Evolutionary conservation across 2,113 vertebrate genomes (phyloP).

Genomic region (Malurus alboscapulatus): DNA sequence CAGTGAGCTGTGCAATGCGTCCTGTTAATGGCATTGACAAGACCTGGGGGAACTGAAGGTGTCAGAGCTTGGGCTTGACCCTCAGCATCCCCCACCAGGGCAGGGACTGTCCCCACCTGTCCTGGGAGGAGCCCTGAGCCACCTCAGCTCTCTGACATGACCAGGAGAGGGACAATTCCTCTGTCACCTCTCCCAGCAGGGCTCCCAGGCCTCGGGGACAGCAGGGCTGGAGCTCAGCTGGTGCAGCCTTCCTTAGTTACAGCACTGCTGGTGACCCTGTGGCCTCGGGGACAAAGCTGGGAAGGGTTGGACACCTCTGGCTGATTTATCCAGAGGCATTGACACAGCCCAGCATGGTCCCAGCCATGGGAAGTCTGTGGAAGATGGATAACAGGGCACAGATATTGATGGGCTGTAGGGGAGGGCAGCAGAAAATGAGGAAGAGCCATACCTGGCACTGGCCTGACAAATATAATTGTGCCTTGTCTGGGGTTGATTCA

Average conservation of each 20-base stretch:
- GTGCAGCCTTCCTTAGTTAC: background rate
- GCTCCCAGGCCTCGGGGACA: background rate
- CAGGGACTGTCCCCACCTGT: background rate
- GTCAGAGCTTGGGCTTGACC: background rate
- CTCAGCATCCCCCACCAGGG: background rate
- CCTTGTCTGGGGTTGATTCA: background rate
- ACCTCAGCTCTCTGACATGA: background rate
- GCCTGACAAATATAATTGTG: background rate
- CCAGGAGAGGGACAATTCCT: background rate
- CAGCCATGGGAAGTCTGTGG: background rate
- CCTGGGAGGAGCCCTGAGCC: background rate
- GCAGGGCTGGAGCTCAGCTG: slow-evolving; percentile 50
- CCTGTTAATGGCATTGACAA: accelerated
- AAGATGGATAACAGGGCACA: background rate
- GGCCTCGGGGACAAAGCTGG: slow-evolving; percentile 22
- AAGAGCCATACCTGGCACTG: background rate
- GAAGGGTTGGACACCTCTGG: background rate
- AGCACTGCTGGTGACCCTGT: background rate
- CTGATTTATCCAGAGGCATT: slow-evolving; percentile 15
- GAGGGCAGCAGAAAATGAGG: background rate
- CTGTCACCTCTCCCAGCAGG: background rate
- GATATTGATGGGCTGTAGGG: background rate
- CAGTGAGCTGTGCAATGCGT: accelerated
- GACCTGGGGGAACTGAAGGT: background rate
- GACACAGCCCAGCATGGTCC: background rate